Evolutionary conservation across 2,888 invertebrate species (phyloP).

Genomic region (Keiferia lycopersicella): DNA sequence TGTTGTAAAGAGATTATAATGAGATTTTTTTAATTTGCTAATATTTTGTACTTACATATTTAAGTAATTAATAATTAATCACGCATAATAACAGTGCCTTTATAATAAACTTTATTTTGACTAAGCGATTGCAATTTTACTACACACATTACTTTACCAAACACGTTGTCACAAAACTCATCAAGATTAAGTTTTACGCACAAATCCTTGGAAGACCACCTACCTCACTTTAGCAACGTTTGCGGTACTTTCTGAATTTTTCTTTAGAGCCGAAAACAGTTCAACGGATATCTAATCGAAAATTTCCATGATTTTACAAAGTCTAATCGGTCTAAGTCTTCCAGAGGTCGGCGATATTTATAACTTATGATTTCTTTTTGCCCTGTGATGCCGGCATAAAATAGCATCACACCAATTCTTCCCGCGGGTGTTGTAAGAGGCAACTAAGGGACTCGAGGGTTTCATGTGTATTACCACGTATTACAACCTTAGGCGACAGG

Average conservation of each 20-base stretch:
- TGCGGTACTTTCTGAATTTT: constrained; percentile 30
- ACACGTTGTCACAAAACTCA: constrained; percentile 68
- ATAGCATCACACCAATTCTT: too few species aligned
- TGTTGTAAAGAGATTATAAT: constrained; percentile 26
- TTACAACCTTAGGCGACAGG: too few species aligned
- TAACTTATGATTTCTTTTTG: constrained; percentile 65
- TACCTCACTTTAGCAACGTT: constrained; percentile 42
- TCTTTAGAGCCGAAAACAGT: constrained; percentile 58
- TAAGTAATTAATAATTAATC: constrained; percentile 1
- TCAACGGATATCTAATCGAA: constrained; percentile 71
- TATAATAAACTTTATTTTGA: constrained; percentile 12
- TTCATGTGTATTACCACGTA: too few species aligned
- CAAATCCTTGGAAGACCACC: constrained; percentile 73
- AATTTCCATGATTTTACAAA: constrained; percentile 74
- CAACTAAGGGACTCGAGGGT: too few species aligned
- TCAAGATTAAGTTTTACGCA: constrained; percentile 69
- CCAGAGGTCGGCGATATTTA: constrained; percentile 64
- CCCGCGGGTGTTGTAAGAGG: too few species aligned
- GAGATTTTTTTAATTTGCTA: constrained; percentile 3
- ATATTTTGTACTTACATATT: constrained; percentile 23
- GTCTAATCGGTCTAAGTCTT: constrained; percentile 65
- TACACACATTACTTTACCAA: constrained; percentile 48
- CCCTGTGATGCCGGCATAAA: too few species aligned
- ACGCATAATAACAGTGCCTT: constrained; percentile 23
- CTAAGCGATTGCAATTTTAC: constrained; percentile 6